Conservation (phyloP, 2,113 vertebrate species). For the Tonatia bakeri region DNA sequence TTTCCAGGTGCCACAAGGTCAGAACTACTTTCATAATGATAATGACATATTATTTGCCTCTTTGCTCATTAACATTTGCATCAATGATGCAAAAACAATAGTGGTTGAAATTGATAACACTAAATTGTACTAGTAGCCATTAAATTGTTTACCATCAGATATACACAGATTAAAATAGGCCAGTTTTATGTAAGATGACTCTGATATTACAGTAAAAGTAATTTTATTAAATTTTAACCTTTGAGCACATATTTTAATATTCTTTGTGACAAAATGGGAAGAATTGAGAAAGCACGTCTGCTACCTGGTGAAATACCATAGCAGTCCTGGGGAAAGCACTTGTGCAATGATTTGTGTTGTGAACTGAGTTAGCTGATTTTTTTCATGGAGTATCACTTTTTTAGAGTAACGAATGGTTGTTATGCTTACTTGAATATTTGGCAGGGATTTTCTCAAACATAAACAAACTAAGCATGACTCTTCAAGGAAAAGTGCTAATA, state of each 20-base stretch:
- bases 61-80: neutral
- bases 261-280: neutral
- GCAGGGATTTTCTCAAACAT: neutral
- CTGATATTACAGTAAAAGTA: neutral
- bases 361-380: neutral
- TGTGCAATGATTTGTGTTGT: neutral
- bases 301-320: neutral
- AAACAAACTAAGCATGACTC: neutral
- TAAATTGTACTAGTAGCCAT: neutral
- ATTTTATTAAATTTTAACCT: neutral
- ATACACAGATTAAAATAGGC: neutral
- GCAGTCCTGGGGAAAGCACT: neutral
- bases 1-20: neutral
- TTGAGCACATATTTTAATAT: neutral
- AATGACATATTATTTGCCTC: neutral
- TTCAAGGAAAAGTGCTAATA: neutral
- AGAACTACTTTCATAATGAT: neutral
- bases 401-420: neutral
- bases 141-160: neutral
- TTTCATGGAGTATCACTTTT: neutral
- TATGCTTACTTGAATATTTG: neutral
- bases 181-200: neutral
- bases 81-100: neutral
- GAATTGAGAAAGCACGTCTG: neutral
- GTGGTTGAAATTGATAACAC: neutral